phyloP scores from a whole-genome alignment of 2,888 invertebrate genomes.

The Cosmia trapezina region DNA sequence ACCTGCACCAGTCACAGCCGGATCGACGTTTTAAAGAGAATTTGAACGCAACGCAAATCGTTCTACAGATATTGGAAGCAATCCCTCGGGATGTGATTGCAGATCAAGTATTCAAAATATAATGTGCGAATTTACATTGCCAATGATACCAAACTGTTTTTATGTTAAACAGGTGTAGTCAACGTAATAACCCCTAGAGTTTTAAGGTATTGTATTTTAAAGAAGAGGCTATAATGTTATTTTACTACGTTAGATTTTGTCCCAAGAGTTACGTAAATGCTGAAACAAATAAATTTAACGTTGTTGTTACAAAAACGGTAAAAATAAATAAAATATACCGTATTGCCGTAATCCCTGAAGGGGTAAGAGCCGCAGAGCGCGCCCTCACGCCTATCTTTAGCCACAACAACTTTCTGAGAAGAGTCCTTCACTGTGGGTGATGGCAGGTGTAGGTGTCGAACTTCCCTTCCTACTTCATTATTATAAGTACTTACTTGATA shows the following conservation, averaged over 20 bases:
- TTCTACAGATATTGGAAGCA: constrained; percentile 76
- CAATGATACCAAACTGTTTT: constrained; percentile 62
- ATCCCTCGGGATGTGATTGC: constrained; percentile 73
- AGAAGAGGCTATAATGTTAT: constrained; percentile 16
- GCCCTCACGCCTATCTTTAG: background rate
- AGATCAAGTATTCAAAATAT: constrained; percentile 72
- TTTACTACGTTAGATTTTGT: constrained; percentile 33
- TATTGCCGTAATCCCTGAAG: constrained; percentile 30
- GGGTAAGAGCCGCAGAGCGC: constrained; percentile 5
- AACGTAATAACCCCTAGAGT: constrained; percentile 13
- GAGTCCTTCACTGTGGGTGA: background rate
- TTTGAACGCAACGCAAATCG: constrained; percentile 78
- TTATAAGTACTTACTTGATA: background rate
- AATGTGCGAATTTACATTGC: constrained; percentile 69
- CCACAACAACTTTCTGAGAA: constrained; percentile 9
- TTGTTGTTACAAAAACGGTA: constrained; percentile 25
- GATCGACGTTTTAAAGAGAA: constrained; percentile 80
- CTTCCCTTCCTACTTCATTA: background rate
- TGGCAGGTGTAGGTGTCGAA: background rate
- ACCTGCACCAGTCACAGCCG: constrained; percentile 75
- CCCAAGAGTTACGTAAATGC: constrained; percentile 40
- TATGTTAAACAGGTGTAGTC: constrained; percentile 24
- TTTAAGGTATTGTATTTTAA: constrained; percentile 26
- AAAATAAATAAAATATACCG: constrained; percentile 34
- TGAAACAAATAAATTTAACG: constrained; percentile 49